Percentiles rank a stretch among this genome's conserved stretches.
Evolutionary conservation across 2,797 vertebrate species (phyloP).

Genomic region (Meda fulgida): DNA sequence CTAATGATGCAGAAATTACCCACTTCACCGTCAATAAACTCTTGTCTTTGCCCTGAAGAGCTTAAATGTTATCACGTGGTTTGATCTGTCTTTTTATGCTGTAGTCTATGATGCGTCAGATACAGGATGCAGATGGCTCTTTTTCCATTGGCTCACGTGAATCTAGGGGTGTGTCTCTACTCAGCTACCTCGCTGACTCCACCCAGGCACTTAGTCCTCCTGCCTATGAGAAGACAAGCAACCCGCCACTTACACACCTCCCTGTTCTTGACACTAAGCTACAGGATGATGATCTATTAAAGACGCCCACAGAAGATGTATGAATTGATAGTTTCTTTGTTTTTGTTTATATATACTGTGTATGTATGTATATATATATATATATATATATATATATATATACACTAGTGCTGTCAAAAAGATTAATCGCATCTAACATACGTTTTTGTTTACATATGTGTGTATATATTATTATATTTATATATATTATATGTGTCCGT

Average conservation of each 20-base stretch:
- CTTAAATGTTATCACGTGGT: neutral
- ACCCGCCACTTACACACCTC: conserved; percentile 47
- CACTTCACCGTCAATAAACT: neutral
- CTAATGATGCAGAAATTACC: neutral
- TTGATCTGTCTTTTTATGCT: conserved; percentile 11
- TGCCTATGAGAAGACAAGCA: conserved; percentile 45
- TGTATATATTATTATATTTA: no score
- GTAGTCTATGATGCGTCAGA: conserved; percentile 82
- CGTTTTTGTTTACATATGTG: no score
- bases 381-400: no score
- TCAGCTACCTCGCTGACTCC: conserved; percentile 83
- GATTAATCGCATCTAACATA: no score
- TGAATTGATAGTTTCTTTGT: neutral
- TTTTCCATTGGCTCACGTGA: conserved; percentile 69
- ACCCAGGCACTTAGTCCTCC: conserved; percentile 47
- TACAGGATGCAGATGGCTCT: conserved; percentile 73
- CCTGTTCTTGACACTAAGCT: conserved; percentile 54
- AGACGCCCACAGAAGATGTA: conserved; percentile 65
- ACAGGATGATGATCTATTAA: conserved; percentile 67
- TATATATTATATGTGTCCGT: no score
- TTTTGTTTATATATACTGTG: no score
- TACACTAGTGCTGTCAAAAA: no score
- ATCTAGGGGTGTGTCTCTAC: conserved; percentile 81
- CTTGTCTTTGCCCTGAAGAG: neutral
- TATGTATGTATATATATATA: no score